A percentile compares a stretch with the other conserved stretches of the same genome.
These are phyloP conservation scores for Gambusia affinis DNA, from an alignment of 2,113 vertebrate species.

Conservation along the genomic window DNA sequence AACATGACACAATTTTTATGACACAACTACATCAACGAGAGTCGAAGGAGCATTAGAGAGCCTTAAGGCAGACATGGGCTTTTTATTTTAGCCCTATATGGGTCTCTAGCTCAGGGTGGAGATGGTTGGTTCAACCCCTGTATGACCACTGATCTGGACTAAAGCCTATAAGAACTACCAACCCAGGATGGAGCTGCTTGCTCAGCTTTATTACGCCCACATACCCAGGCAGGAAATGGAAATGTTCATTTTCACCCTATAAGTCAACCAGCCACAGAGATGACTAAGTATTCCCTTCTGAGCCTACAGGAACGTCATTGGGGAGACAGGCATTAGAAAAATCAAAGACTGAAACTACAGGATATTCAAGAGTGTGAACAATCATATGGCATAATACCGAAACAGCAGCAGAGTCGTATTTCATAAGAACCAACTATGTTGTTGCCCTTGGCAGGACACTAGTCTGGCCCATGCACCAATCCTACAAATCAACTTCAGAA, in stretches of 20 bases:
- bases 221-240: not conserved
- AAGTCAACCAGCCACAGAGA: not conserved
- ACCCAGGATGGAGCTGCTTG: not conserved
- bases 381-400: not conserved
- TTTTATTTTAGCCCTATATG: too few species aligned
- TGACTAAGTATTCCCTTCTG: not conserved
- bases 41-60: too few species aligned
- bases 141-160: not conserved
- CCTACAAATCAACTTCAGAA: slow-evolving; percentile 26
- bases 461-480: slow-evolving; percentile 22
- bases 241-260: not conserved
- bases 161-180: not conserved
- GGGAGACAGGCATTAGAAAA: too few species aligned
- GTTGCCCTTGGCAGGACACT: slow-evolving; percentile 7
- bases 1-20: too few species aligned
- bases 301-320: too few species aligned
- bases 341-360: not conserved
- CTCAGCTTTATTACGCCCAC: not conserved
- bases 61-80: too few species aligned
- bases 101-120: too few species aligned
- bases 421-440: slow-evolving; percentile 3
- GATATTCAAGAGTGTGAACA: not conserved
- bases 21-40: too few species aligned
- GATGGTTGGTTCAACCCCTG: too few species aligned
- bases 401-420: slow-evolving; percentile 3